Conservation (phyloP, 2,113 vertebrate species). For the Etheostoma cragini region DNA sequence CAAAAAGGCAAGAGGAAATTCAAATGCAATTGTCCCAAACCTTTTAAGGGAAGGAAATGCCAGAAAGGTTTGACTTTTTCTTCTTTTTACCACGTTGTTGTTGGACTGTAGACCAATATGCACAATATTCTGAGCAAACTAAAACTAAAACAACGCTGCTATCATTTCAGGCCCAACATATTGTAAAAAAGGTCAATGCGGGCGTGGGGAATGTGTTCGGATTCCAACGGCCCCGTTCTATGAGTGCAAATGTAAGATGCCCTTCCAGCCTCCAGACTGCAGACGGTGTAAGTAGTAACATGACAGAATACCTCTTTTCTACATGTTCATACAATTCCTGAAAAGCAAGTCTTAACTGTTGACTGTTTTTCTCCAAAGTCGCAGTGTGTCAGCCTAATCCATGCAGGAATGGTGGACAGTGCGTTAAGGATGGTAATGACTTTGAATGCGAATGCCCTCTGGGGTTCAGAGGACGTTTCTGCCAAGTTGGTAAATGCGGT, state of each 20-base stretch:
- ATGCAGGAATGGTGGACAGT: conserved; percentile 80
- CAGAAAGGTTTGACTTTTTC: conserved; percentile 71
- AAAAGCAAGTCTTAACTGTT: not conserved
- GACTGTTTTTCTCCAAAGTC: conserved; percentile 55
- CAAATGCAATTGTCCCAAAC: conserved; percentile 78
- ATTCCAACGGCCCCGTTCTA: conserved; percentile 73
- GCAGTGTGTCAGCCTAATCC: conserved; percentile 75
- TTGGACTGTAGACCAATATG: not conserved
- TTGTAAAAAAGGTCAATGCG: conserved; percentile 73
- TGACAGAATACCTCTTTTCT: not conserved
- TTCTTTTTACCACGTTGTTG: not conserved
- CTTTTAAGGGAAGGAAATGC: conserved; percentile 76
- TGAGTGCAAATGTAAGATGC: conserved; percentile 83
- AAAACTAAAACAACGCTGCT: not conserved
- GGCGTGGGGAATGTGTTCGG: conserved; percentile 81
- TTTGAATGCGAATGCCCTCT: conserved; percentile 78
- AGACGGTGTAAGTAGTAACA: conserved; percentile 58
- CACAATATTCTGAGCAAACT: not conserved
- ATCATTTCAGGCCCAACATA: conserved; percentile 55
- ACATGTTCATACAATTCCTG: not conserved
- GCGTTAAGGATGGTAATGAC: conserved; percentile 64
- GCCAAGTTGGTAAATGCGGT: conserved; percentile 80
- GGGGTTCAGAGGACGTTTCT: conserved; percentile 77
- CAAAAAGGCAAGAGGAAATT: conserved; percentile 51
- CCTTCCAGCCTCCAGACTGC: conserved; percentile 81